Percentiles rank a stretch among this genome's conserved stretches.
These are phyloP conservation scores for Scophthalmus maximus DNA, from an alignment of 2,113 vertebrate species.

Conservation along the genomic window DNA sequence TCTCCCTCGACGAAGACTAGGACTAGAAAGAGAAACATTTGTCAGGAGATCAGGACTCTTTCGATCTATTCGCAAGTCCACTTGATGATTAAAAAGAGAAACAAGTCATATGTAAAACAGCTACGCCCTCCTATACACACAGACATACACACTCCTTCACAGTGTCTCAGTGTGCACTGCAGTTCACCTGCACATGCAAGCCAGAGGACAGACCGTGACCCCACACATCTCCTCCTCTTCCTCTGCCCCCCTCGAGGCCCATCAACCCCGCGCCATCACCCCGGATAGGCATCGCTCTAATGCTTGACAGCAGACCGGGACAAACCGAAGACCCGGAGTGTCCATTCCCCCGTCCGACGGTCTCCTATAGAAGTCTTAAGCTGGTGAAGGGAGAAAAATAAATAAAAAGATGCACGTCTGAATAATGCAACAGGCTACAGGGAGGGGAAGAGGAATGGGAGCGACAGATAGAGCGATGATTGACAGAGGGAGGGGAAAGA, in stretches of 20 bases:
- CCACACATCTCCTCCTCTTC: slow-evolving; percentile 36
- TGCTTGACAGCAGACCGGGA: slow-evolving; percentile 67
- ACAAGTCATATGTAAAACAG: neutral
- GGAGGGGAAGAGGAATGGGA: slow-evolving; percentile 32
- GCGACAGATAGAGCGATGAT: slow-evolving; percentile 41
- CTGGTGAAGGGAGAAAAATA: slow-evolving; percentile 19
- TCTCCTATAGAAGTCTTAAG: slow-evolving; percentile 45
- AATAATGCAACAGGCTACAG: slow-evolving; percentile 69
- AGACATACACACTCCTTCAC: neutral
- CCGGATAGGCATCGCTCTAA: slow-evolving; percentile 62
- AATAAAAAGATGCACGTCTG: slow-evolving; percentile 57
- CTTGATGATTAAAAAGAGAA: neutral
- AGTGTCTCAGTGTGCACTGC: no score
- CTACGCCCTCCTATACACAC: neutral
- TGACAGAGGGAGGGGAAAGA: slow-evolving; percentile 47
- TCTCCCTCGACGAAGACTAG: no score
- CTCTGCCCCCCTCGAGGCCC: slow-evolving; percentile 39
- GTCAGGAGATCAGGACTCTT: no score
- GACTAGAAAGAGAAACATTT: no score
- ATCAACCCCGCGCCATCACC: slow-evolving; percentile 52
- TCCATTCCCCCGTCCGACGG: slow-evolving; percentile 36
- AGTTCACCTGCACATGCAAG: slow-evolving; percentile 18
- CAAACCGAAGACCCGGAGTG: slow-evolving; percentile 54
- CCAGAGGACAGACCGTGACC: slow-evolving; percentile 52
- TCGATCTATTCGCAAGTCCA: no score